phyloP scores from a whole-genome alignment of 2,888 invertebrate species.

The Microchrysa polita region DNA sequence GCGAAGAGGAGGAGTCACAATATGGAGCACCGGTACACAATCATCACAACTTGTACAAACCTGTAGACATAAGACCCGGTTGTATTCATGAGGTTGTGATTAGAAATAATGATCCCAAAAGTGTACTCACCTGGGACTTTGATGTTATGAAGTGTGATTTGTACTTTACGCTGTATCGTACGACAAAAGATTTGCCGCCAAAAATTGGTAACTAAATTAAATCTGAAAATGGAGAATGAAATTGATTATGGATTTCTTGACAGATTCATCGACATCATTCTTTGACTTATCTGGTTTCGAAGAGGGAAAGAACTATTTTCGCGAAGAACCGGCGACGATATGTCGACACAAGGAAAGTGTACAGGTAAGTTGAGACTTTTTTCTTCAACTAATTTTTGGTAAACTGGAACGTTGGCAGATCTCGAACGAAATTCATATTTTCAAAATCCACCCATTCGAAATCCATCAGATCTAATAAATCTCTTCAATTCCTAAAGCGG shows the following conservation, averaged over 20 bases:
- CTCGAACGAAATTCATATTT: too few species aligned
- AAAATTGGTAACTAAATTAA: slow-evolving; percentile 57
- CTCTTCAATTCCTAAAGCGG: too few species aligned
- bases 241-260: neutral
- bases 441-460: too few species aligned
- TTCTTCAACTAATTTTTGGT: too few species aligned
- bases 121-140: slow-evolving; percentile 96
- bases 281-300: slow-evolving; percentile 75
- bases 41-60: slow-evolving; percentile 62
- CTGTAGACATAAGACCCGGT: slow-evolving; percentile 59
- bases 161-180: slow-evolving; percentile 77
- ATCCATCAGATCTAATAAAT: too few species aligned
- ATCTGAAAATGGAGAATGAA: neutral
- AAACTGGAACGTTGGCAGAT: too few species aligned
- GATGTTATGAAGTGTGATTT: slow-evolving; percentile 91
- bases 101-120: slow-evolving; percentile 82
- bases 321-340: slow-evolving; percentile 82
- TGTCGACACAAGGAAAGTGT: slow-evolving; percentile 95
- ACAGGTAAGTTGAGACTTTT: slow-evolving; percentile 71
- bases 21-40: slow-evolving; percentile 55
- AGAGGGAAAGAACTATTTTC: slow-evolving; percentile 80
- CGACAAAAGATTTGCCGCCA: slow-evolving; percentile 58
- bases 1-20: slow-evolving; percentile 55
- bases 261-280: slow-evolving; percentile 66
- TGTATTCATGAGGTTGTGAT: slow-evolving; percentile 82